Base-by-base conservation (phyloP, 2,888 invertebrate species). In the Hypomecis atomaria region DNA sequence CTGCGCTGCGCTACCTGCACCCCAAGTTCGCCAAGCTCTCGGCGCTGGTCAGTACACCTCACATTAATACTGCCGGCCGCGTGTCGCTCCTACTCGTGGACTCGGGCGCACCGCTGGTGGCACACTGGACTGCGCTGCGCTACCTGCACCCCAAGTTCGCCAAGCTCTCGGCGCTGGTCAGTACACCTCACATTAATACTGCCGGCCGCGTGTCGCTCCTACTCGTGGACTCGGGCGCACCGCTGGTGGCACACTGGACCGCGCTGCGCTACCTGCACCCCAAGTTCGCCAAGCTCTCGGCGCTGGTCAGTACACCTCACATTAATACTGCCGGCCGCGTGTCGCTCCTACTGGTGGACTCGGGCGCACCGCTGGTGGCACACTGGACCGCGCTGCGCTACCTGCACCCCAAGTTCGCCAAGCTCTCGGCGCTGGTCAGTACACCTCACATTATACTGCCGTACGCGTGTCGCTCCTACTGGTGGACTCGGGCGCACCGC, bases 61-160 rank as follows among this genome's bases (percentile, higher is more conserved):
- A n/a, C 9, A 9, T 9, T n/a, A n/a, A 87, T n/a, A n/a, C n/a
- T n/a, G n/a, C n/a, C 44, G 82, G 78, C 4, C 87, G 89, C 67
- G 94, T 95, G 34, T 86, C 91, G 50, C 94, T 96, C 38, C 85
- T 87, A 70, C 93, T 95, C 66, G 94, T 96, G 0, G 97, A 97
- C 88, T 88, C 85, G 75, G 97, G 97, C 43, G 86, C 85, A 58
- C 78, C 72, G 9, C 86, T 92, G 59, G 82, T 83, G 0, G 85
- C 95, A 53, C 84, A 90, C 50, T 94, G 94, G 88, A 78, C 85
- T 13, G 78, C 85, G 45, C 83, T 96, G 49, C 88, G 94, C 48
- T 87, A 88, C 61, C 82, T 96, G 11, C 86, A 85, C 8, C 82
- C 81, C 6, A 84, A 85, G 62, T 94, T 92, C 80, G 85, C 93